Conservation (phyloP, 2,113 vertebrate species). For the Melanerpes aurifrons region DNA sequence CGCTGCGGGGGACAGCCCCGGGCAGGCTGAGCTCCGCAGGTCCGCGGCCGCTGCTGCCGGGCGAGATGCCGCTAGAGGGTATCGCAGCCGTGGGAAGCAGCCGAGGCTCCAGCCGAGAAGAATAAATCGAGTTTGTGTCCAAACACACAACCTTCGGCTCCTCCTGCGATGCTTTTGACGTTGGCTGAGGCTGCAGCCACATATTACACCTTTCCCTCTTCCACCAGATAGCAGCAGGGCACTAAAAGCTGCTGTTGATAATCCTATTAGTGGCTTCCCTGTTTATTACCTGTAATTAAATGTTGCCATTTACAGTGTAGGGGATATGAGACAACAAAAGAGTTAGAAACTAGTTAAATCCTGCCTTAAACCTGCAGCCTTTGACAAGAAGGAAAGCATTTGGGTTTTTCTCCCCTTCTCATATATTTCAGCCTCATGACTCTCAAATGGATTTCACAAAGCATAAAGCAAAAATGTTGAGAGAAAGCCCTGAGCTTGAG, state of each 20-base stretch:
- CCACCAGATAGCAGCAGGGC: background rate
- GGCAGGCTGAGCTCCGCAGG: background rate
- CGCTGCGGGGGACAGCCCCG: background rate
- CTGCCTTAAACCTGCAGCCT: background rate
- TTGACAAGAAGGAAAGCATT: background rate
- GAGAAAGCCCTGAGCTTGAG: background rate
- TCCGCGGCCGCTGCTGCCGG: background rate
- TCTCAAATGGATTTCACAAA: slow-evolving; percentile 55
- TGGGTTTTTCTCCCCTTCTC: background rate
- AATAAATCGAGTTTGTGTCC: fast-evolving
- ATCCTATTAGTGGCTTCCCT: background rate
- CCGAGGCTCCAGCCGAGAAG: background rate
- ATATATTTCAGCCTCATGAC: background rate
- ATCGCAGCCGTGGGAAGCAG: background rate
- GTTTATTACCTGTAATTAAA: slow-evolving; percentile 53
- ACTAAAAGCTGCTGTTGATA: background rate
- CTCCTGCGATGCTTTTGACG: fast-evolving
- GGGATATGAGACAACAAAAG: background rate
- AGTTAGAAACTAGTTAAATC: slow-evolving; percentile 28
- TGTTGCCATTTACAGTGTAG: background rate
- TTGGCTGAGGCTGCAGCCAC: background rate
- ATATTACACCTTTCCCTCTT: fast-evolving
- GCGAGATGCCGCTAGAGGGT: background rate
- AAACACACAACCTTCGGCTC: background rate
- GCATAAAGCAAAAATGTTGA: background rate